These are phyloP conservation scores for Rhineura floridana DNA, from an alignment of 2,113 vertebrate species.

Conservation along the genomic window DNA sequence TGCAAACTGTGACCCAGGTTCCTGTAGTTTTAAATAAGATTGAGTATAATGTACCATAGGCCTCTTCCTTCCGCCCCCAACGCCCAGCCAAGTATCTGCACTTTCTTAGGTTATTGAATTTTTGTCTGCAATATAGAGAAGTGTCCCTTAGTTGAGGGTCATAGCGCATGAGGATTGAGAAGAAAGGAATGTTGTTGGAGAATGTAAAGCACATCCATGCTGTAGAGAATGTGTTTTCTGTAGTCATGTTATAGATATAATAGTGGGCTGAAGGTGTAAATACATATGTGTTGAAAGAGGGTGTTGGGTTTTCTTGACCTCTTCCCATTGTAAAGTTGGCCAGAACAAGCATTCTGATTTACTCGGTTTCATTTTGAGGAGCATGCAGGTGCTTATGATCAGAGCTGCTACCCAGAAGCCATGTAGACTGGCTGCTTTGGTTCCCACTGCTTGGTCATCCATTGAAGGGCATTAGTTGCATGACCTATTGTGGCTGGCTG, in stretches of 20 bases:
- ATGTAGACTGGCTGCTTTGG: too few relatives aligned
- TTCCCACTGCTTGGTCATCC: too few relatives aligned
- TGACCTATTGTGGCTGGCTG: background rate
- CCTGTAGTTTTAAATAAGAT: background rate
- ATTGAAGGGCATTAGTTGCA: background rate
- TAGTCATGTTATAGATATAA: background rate
- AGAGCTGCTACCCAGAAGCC: too few relatives aligned
- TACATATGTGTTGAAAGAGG: too few relatives aligned
- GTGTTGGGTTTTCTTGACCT: too few relatives aligned
- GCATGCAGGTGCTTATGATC: too few relatives aligned
- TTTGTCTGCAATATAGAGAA: background rate
- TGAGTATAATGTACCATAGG: background rate
- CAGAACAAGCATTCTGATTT: too few relatives aligned
- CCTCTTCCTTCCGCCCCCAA: too few relatives aligned
- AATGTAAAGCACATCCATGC: background rate
- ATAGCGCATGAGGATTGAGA: background rate
- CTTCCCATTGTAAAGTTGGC: too few relatives aligned
- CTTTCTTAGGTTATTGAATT: background rate
- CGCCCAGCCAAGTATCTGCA: background rate
- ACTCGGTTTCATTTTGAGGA: too few relatives aligned
- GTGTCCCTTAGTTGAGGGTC: background rate
- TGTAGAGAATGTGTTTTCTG: background rate
- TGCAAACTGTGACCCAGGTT: background rate
- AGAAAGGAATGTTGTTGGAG: background rate
- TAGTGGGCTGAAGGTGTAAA: too few relatives aligned